phyloP scores from a whole-genome alignment of 2,888 invertebrate species.

The Uloborus plumipes region DNA sequence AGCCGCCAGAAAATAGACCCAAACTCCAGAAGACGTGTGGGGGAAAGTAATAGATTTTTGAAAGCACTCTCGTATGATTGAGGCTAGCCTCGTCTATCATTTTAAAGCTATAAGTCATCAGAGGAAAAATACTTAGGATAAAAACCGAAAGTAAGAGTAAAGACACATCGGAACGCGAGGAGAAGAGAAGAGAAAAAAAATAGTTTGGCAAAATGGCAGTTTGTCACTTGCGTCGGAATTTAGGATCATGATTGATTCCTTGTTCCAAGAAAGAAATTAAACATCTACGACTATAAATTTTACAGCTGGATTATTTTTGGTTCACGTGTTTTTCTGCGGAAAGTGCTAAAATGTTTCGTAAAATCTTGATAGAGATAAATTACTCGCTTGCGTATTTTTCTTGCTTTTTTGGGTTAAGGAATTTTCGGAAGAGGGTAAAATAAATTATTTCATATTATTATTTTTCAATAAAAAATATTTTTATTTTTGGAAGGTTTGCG shows the following conservation, averaged over 20 bases:
- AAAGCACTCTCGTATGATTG: constrained; percentile 50
- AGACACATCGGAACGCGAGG: constrained; percentile 12
- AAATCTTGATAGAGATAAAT: too few species aligned
- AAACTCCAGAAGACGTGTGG: constrained; percentile 16
- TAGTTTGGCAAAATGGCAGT: constrained; percentile 48
- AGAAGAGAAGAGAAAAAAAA: constrained; percentile 11
- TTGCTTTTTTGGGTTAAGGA: too few species aligned
- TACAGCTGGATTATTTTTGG: constrained; percentile 47
- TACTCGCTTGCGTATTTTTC: too few species aligned
- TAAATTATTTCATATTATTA: too few species aligned
- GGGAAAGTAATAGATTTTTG: constrained; percentile 55
- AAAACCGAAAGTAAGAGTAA: constrained; percentile 10
- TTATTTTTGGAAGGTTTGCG: too few species aligned
- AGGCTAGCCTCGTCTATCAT: constrained; percentile 48
- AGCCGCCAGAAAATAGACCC: background rate
- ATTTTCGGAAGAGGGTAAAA: too few species aligned
- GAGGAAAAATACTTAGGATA: constrained; percentile 26
- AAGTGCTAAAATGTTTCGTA: constrained; percentile 33
- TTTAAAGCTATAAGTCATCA: constrained; percentile 43
- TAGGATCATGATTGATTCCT: constrained; percentile 48
- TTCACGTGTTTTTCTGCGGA: constrained; percentile 41
- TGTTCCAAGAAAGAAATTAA: constrained; percentile 51
- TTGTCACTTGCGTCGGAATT: constrained; percentile 47
- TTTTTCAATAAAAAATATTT: too few species aligned
- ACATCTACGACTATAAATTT: constrained; percentile 52